Evolutionary conservation across 64 coral and sea anemone species (phyloP).

Genomic region (Montipora capricornis): DNA sequence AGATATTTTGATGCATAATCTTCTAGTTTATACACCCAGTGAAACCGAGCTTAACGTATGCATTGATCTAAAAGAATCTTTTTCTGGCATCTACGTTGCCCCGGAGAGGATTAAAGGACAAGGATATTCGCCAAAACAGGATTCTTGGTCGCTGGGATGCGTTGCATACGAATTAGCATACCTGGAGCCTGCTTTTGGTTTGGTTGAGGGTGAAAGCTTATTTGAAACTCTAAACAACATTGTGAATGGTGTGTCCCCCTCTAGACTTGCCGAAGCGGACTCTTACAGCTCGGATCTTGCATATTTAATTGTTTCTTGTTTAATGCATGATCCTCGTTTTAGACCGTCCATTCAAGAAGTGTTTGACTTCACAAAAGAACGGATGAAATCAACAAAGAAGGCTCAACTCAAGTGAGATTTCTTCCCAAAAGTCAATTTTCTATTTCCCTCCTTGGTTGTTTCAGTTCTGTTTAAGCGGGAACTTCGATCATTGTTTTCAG

Average conservation of each 20-base stretch:
- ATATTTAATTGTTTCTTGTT: slow-evolving; percentile 67
- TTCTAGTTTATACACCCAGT: slow-evolving; percentile 67
- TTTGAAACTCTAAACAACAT: slow-evolving; percentile 80
- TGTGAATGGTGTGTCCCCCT: slow-evolving; percentile 66
- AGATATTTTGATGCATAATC: slow-evolving; percentile 69
- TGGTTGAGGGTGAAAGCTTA: slow-evolving; percentile 34
- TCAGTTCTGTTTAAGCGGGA: slow-evolving; percentile 4
- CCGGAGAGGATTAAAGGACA: slow-evolving; percentile 81
- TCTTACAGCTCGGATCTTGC: slow-evolving; percentile 35
- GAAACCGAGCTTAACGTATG: slow-evolving; percentile 69
- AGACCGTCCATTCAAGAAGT: slow-evolving; percentile 66
- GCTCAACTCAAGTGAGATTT: background rate
- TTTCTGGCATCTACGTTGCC: slow-evolving; percentile 76
- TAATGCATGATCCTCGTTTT: slow-evolving; percentile 59
- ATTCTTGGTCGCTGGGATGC: slow-evolving; percentile 75
- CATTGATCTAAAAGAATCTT: slow-evolving; percentile 48
- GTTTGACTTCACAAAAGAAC: slow-evolving; percentile 43
- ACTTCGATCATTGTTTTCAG: background rate
- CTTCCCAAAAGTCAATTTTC: background rate
- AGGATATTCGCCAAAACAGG: slow-evolving; percentile 63
- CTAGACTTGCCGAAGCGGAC: slow-evolving; percentile 27
- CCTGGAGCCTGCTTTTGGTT: slow-evolving; percentile 67
- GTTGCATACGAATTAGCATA: slow-evolving; percentile 74
- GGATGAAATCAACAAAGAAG: background rate
- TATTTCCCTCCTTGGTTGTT: background rate